Percentiles rank a stretch among this genome's conserved stretches.
These are phyloP conservation scores for Tolypeutes matacus DNA, from an alignment of 2,797 vertebrate species.

Conservation along the genomic window DNA sequence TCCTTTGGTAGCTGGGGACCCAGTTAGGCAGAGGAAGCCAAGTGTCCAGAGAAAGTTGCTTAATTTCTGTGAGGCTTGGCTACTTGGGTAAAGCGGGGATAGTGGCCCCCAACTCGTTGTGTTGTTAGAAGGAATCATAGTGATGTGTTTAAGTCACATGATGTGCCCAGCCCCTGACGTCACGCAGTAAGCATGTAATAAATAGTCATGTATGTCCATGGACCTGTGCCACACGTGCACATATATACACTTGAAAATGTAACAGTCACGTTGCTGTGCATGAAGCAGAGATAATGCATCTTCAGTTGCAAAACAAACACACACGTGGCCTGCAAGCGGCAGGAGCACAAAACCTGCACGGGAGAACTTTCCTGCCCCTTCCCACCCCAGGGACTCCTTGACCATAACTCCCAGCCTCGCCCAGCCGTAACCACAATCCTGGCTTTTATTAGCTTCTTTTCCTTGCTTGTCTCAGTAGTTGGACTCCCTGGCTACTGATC, in stretches of 20 bases:
- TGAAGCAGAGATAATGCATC: background rate
- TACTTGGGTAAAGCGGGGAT: background rate
- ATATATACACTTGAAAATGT: background rate
- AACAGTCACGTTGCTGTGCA: background rate
- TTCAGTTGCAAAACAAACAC: background rate
- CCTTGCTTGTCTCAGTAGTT: background rate
- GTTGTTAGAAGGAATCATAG: background rate
- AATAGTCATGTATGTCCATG: too few relatives aligned
- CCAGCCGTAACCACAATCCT: background rate
- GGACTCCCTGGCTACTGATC: background rate
- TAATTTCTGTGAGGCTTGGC: background rate
- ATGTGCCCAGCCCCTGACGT: background rate
- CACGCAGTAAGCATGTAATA: background rate
- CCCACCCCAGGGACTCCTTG: background rate
- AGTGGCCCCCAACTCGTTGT: rapidly evolving
- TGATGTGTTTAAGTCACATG: rapidly evolving
- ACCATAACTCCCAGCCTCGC: background rate
- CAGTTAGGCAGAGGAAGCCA: background rate
- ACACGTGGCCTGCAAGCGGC: background rate
- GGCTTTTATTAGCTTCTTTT: background rate
- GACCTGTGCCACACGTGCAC: too few relatives aligned
- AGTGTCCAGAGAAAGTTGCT: background rate
- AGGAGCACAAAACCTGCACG: background rate
- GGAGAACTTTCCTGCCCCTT: too few relatives aligned
- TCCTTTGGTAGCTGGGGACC: background rate